Percentiles rank a stretch among this genome's conserved stretches.
These are phyloP conservation scores for Micromussa lordhowensis DNA, from an alignment of 92 coral and sea anemone genomes.

Conservation along the genomic window DNA sequence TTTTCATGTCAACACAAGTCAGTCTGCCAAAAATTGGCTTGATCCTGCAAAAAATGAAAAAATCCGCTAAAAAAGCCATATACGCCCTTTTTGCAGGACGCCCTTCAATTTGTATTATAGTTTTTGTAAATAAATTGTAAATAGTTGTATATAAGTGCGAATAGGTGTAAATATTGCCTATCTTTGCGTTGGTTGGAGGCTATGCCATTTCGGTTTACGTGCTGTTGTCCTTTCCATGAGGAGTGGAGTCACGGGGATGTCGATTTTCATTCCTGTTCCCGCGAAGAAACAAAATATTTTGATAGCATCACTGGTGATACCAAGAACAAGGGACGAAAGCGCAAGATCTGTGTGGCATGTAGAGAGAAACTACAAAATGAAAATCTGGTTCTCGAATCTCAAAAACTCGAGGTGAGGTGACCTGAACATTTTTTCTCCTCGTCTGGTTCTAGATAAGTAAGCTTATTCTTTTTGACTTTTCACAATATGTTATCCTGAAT, in stretches of 20 bases:
- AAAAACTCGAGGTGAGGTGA: background rate
- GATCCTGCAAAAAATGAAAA: too few species aligned
- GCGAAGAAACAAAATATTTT: background rate
- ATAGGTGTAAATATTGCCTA: background rate
- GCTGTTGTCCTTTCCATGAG: background rate
- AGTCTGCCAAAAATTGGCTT: too few species aligned
- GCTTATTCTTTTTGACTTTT: too few species aligned
- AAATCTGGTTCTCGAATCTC: background rate
- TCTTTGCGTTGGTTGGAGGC: background rate
- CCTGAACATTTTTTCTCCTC: background rate
- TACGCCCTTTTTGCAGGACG: too few species aligned
- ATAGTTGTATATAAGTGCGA: slow-evolving; percentile 2
- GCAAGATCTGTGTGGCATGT: too few species aligned
- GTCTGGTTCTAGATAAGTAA: too few species aligned
- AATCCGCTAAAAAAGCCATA: too few species aligned
- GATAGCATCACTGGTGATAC: background rate
- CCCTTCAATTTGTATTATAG: too few species aligned
- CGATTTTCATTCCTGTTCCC: background rate
- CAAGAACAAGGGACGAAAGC: background rate
- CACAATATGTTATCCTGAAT: too few species aligned
- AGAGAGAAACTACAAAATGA: background rate
- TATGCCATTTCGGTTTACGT: background rate
- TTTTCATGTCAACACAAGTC: too few species aligned
- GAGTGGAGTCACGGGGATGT: background rate
- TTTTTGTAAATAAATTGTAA: background rate